Evolutionary conservation across 2,888 invertebrate species (phyloP), one percentile per base, ranked within the genome.

Genomic region (Cantharis nigra): DNA sequence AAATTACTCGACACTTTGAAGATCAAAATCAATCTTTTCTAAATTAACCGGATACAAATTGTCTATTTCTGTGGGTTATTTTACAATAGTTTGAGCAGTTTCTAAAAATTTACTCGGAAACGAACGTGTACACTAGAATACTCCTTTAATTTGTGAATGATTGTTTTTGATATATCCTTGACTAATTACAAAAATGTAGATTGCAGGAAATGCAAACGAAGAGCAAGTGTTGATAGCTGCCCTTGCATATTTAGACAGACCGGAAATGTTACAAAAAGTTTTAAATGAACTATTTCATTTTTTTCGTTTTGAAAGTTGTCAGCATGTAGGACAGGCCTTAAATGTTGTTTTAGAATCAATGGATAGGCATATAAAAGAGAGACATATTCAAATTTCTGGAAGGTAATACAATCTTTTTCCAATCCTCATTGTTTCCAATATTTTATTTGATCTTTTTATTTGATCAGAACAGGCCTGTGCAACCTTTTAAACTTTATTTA

Each of bases 361-460:
- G 97, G 94, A 95, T 83, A 91, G 94, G 83, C 97, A 98, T 90
- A 90, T 95, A 10, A 90, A 91, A 77, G 96, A 97, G 83, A 95
- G 95, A 86, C 95, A 96, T 84, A 96, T 99, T 84, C 98, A 98
- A 89, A 98, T 98, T 84, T 95, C 95, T 71, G 96, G 96, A 88
- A 95, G 95, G 96, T 95, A 88, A 82, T 83, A 16, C 79, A n/a
- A 70, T 76, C 78, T 70, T 77, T 77, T 30, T 30, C 30, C 33
- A 33, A 5, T n/a, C 26, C 9, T 26, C 26, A 26, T 26, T 20
- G 9, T 9, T 26, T 26, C 9, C 9, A 26, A 7, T 26, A 26
- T 26, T 26, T 26, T 26, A 26, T 1, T 26, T 26, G 26, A 26
- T 26, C 26, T 26, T n/a, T n/a, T n/a, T 26, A n/a, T 33, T 33